Base-by-base conservation (phyloP, 2,888 invertebrate genomes). In the Lithosia quadra region DNA sequence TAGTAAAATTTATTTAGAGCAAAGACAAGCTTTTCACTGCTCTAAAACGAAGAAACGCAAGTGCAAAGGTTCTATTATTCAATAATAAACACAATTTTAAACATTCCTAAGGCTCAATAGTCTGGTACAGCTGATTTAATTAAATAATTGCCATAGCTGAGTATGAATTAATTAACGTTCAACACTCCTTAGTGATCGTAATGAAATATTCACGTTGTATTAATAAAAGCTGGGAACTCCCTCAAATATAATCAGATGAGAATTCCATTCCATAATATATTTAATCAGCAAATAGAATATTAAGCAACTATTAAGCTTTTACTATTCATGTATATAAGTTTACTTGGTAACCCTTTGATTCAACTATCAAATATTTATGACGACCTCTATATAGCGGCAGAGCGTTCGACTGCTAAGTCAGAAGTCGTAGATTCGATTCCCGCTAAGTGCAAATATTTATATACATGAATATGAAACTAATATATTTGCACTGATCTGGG, bases 171-270 rank as follows among this genome's bases (percentile, higher is more conserved):
- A 34, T 58, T n/a, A 58, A 58, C 15, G 5, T 36, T 60, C 21
- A 22, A 39, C 58, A 33, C 36, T 39, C 36, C 39, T 24, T 24
- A 18, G n/a, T 21, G 10, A 43, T 34, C 4, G 36, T 64, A 24
- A 67, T 72, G 34, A 67, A 63, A 9, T 57, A 62, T 62, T 62
- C 49, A 53, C 21, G 8, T 8, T 15, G 3, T 21, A 62, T 53
- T 62, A 49, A 62, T 62, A 13, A 13, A 24, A 11, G 9, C 65
- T 69, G 63, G 67, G 63, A 63, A 66, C 58, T 63, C 21, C 18
- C 53, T 67, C 33, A 57, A 68, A 66, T 64, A 64, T 39, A 66
- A 72, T 65, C 9, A 57, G 21, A 36, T 28, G 55, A 24, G 62
- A 43, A 57, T 9, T 62, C 36, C 36, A 53, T 55, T 21, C 28